These are phyloP conservation scores for Trachymyrmex septentrionalis DNA, from an alignment of 1,140 invertebrate genomes.

Conservation along the genomic window DNA sequence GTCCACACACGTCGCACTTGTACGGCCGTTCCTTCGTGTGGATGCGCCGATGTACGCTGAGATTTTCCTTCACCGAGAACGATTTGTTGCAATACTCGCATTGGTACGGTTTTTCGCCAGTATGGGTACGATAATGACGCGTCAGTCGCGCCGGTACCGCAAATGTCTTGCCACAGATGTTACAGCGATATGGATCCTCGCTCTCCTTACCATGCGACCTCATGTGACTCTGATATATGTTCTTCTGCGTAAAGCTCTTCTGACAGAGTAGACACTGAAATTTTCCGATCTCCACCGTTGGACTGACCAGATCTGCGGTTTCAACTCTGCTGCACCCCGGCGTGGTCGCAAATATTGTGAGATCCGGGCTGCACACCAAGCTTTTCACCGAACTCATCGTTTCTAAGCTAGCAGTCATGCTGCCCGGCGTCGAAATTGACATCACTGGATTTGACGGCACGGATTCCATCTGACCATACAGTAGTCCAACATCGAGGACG, in stretches of 20 bases:
- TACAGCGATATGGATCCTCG: conserved; percentile 94
- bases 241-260: conserved; percentile 88
- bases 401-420: conserved; percentile 51
- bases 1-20: conserved; percentile 95
- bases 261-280: conserved; percentile 88
- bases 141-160: conserved; percentile 96
- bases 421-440: conserved; percentile 41
- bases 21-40: conserved; percentile 95
- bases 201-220: conserved; percentile 88
- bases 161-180: conserved; percentile 96
- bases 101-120: conserved; percentile 94
- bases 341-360: conserved; percentile 75
- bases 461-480: conserved; percentile 74
- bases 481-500: conserved; percentile 79
- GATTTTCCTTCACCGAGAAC: conserved; percentile 96
- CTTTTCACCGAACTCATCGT: conserved; percentile 80
- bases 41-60: conserved; percentile 96
- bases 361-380: conserved; percentile 83
- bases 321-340: conserved; percentile 60
- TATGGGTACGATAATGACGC: conserved; percentile 96
- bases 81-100: conserved; percentile 97
- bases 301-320: conserved; percentile 7
- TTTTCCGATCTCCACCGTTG: conserved; percentile 65
- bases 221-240: conserved; percentile 88
- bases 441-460: conserved; percentile 54